A percentile compares a stretch with the other conserved stretches of the same genome.
Conservation (phyloP, 2,113 vertebrate species). For the Eudyptes chrysolophus region DNA sequence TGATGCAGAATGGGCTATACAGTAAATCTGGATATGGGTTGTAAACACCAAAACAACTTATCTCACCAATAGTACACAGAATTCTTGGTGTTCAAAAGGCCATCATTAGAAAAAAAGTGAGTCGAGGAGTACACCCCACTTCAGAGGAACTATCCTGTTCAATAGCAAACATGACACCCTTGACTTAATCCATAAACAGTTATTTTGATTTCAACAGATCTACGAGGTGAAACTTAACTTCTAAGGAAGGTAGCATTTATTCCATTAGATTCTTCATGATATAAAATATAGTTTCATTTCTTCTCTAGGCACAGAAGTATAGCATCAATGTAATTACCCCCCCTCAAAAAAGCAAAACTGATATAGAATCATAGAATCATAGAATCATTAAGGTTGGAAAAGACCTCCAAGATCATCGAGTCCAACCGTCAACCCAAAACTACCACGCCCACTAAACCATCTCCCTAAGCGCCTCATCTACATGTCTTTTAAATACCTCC, state of each 20-base stretch:
- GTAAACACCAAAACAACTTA: background rate
- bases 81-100: background rate
- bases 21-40: background rate
- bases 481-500: too few species aligned
- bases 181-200: background rate
- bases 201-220: background rate
- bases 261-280: background rate
- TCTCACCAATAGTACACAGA: background rate
- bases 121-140: background rate
- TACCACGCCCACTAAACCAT: too few species aligned
- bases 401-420: too few species aligned
- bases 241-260: background rate
- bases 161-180: background rate
- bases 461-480: too few species aligned
- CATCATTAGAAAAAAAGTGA: background rate
- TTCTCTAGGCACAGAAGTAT: background rate
- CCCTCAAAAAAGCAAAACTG: background rate
- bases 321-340: background rate
- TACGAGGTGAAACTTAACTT: background rate
- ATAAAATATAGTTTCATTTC: background rate
- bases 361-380: too few species aligned
- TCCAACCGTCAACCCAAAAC: too few species aligned
- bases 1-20: background rate
- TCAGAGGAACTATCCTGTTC: background rate
- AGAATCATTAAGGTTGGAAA: too few species aligned